Conservation (phyloP, 2,113 vertebrate species). For the Spizaetus ornatus region DNA sequence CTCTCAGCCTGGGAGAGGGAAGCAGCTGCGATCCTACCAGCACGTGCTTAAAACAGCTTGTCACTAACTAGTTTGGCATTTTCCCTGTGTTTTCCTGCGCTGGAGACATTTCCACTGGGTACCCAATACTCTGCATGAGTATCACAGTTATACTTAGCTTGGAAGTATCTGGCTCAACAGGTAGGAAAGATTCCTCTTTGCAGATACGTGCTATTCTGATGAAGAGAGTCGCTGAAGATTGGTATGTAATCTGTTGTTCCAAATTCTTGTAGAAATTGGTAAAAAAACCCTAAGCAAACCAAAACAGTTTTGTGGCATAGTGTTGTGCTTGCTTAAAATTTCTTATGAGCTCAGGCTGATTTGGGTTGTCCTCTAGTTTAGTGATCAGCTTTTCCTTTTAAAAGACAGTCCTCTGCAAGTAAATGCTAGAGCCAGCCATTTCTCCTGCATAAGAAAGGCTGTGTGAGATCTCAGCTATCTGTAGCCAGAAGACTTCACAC, state of each 20-base stretch:
- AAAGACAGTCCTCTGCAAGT: not conserved
- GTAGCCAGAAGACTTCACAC: not conserved
- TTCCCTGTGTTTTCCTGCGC: not conserved
- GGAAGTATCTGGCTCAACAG: not conserved
- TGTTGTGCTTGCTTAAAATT: not conserved
- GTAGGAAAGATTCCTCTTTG: not conserved
- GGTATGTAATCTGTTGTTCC: not conserved
- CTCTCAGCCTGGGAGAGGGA: not conserved
- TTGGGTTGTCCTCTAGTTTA: not conserved
- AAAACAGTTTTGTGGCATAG: not conserved
- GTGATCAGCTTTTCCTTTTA: not conserved
- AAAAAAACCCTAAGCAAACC: not conserved
- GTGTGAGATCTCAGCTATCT: not conserved
- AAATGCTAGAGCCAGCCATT: not conserved
- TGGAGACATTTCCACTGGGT: not conserved
- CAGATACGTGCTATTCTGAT: not conserved
- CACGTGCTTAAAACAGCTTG: rapidly evolving
- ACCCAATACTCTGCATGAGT: not conserved
- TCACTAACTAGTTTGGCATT: not conserved
- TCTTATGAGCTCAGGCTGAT: not conserved
- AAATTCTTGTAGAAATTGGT: not conserved
- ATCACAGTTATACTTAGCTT: not conserved
- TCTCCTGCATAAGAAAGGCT: not conserved
- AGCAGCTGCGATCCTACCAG: not conserved
- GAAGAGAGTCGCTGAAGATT: not conserved